Evolutionary conservation across 2,113 vertebrate species (phyloP).

Genomic region (Xenopus tropicalis): UCB_Xtro_10.0 CM004449.2:30817501-30818000

Average conservation of each 20-base stretch:
- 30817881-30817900: conserved; percentile 18
- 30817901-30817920: conserved; percentile 24
- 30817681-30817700: conserved; percentile 30
- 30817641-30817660: not conserved
- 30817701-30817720: conserved; percentile 18
- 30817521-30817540: not conserved
- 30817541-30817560: not conserved
- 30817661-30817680: not conserved
- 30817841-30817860: conserved; percentile 15
- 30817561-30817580: conserved; percentile 25
- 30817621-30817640: not conserved
- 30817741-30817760: not conserved
- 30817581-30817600: conserved; percentile 14
- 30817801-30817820: conserved; percentile 29
- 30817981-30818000: conserved; percentile 9
- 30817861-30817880: conserved; percentile 16
- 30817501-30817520: no score
- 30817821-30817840: conserved; percentile 20
- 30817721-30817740: conserved; percentile 19
- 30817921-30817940: conserved; percentile 16
- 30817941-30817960: not conserved
- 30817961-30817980: conserved; percentile 10
- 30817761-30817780: not conserved
- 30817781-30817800: conserved; percentile 22
- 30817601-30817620: no score